A percentile compares a stretch with the other conserved stretches of the same genome.
Conservation (phyloP, 2,888 invertebrate species). For the Nymphalis polychloros region DNA sequence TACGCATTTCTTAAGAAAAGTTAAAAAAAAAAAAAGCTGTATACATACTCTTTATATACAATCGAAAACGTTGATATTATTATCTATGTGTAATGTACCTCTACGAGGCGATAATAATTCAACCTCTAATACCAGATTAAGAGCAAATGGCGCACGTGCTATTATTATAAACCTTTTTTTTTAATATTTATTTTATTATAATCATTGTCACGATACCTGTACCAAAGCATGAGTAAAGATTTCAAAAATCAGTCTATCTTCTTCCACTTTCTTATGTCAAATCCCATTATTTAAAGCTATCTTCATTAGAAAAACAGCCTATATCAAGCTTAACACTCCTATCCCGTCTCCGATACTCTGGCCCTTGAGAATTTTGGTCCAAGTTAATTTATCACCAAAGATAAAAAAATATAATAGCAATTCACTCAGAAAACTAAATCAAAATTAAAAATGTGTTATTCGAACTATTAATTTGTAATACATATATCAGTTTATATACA, state of each 20-base stretch:
- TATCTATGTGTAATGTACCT: constrained; percentile 24
- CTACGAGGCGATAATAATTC: constrained; percentile 19
- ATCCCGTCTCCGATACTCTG: constrained; percentile 53
- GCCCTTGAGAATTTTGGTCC: constrained; percentile 68
- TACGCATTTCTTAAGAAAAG: constrained; percentile 31
- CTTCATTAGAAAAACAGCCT: constrained; percentile 64
- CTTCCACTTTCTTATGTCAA: constrained; percentile 65
- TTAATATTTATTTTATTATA: constrained; percentile 49
- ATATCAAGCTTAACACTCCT: constrained; percentile 46
- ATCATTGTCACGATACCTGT: constrained; percentile 73
- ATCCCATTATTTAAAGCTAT: constrained; percentile 75
- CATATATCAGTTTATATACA: constrained; percentile 60
- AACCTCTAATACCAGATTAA: constrained; percentile 18
- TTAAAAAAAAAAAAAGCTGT: constrained; percentile 26
- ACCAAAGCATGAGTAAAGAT: constrained; percentile 73
- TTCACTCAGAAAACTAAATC: constrained; percentile 19
- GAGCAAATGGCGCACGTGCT: constrained; percentile 28
- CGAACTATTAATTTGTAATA: constrained; percentile 53
- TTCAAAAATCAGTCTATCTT: constrained; percentile 76
- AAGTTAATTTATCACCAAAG: constrained; percentile 47
- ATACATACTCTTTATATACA: constrained; percentile 33
- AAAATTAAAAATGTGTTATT: constrained; percentile 41
- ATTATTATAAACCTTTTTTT: constrained; percentile 41
- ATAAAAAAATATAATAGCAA: constrained; percentile 29
- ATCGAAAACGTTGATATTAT: constrained; percentile 27